Percentiles rank a stretch among this genome's conserved stretches.
Evolutionary conservation across 2,113 vertebrate species (phyloP).

Genomic region (Ictalurus punctatus): DNA sequence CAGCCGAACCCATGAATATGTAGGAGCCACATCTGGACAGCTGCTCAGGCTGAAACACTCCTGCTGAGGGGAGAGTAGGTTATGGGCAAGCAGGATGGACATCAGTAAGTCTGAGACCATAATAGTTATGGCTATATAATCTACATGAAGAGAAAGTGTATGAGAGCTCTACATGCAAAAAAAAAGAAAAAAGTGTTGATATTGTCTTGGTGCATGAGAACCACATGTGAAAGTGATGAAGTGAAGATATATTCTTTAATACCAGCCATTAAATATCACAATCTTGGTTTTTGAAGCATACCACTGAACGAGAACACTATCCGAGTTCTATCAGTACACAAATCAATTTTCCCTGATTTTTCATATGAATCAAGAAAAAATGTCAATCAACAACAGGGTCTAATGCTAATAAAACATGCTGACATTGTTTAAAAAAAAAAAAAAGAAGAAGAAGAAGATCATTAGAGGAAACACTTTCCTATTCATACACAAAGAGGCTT

Average conservation of each 20-base stretch:
- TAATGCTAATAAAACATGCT: neutral
- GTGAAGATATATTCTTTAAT: neutral
- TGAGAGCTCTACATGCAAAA: neutral
- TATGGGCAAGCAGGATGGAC: slow-evolving; percentile 11
- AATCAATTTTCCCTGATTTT: neutral
- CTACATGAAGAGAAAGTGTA: neutral
- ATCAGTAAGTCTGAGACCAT: neutral
- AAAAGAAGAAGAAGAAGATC: neutral
- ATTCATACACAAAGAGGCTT: neutral
- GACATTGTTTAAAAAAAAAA: neutral
- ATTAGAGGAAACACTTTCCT: neutral
- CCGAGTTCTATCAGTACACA: neutral
- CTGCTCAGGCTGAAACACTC: slow-evolving; percentile 51
- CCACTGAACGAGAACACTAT: neutral
- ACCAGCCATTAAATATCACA: neutral
- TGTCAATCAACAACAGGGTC: neutral
- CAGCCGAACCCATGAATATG: slow-evolving; percentile 54
- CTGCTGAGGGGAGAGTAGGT: slow-evolving; percentile 34
- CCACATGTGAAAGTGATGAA: neutral
- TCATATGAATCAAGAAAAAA: neutral
- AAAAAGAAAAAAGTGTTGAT: neutral
- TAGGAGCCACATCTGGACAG: slow-evolving; percentile 57
- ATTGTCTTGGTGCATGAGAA: neutral
- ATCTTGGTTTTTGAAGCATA: neutral
- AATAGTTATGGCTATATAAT: slow-evolving; percentile 10